A percentile compares a stretch with the other conserved stretches of the same genome.
These are phyloP conservation scores for Cranoglanis bouderius DNA, from an alignment of 2,113 vertebrate genomes.

Conservation along the genomic window DNA sequence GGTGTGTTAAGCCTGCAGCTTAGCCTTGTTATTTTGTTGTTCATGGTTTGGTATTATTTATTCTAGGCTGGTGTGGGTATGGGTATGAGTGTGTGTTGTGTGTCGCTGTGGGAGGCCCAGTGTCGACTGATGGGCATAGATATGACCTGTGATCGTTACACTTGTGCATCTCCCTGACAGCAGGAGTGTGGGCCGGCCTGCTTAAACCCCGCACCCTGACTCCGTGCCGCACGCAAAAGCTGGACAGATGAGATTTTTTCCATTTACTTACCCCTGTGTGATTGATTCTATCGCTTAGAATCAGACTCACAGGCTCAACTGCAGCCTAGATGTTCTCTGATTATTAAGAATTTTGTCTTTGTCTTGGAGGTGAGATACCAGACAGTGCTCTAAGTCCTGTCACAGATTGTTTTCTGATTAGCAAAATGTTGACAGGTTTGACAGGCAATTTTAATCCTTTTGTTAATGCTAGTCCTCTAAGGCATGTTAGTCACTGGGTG, in stretches of 20 bases:
- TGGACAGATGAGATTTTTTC: constrained; percentile 59
- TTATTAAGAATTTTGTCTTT: constrained; percentile 42
- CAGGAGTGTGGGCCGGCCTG: neutral
- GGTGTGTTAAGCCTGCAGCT: neutral
- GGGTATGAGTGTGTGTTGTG: neutral
- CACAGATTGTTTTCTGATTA: constrained; percentile 24
- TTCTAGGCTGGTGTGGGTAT: neutral
- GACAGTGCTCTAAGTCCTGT: constrained; percentile 30
- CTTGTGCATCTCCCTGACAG: constrained; percentile 46
- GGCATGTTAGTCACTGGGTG: neutral
- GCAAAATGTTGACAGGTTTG: neutral
- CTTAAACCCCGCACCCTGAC: constrained; percentile 16
- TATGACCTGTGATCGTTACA: constrained; percentile 30
- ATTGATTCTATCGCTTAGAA: constrained; percentile 43
- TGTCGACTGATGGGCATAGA: constrained; percentile 45
- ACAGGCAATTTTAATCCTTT: neutral
- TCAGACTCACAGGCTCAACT: constrained; percentile 26
- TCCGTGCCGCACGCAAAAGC: constrained; percentile 21
- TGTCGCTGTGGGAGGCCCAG: constrained; percentile 47
- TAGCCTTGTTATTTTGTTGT: neutral
- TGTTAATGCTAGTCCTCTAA: neutral
- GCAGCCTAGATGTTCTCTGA: constrained; percentile 24
- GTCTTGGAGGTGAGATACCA: constrained; percentile 51
- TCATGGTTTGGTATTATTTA: neutral
- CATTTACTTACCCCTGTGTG: constrained; percentile 29